Conservation (phyloP, 2,888 invertebrate species). For the Ochropacha duplaris region DNA sequence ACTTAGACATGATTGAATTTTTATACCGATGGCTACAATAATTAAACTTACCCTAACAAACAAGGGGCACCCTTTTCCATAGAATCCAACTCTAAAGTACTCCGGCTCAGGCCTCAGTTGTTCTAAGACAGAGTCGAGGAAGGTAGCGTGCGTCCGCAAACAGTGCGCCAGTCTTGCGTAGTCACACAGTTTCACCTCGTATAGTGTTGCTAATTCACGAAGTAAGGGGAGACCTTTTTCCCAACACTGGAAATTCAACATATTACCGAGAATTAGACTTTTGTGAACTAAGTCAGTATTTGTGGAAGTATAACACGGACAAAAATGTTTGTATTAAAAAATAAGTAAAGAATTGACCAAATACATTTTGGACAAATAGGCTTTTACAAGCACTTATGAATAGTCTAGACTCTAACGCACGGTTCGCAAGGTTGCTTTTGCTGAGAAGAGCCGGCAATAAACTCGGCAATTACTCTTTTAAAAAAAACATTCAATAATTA, state of each 20-base stretch:
- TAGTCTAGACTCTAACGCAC: too few relatives aligned
- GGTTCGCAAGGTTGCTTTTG: too few relatives aligned
- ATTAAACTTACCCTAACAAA: slow-evolving; percentile 91
- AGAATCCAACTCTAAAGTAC: slow-evolving; percentile 97
- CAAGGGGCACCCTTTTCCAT: slow-evolving; percentile 95
- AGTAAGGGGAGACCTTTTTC: slow-evolving; percentile 96
- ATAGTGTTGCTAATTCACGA: slow-evolving; percentile 93
- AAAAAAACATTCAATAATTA: too few relatives aligned
- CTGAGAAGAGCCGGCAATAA: too few relatives aligned
- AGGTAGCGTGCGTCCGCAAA: slow-evolving; percentile 92
- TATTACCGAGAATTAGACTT: not conserved
- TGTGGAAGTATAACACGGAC: too few relatives aligned
- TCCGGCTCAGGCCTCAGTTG: slow-evolving; percentile 95
- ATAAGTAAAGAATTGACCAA: too few relatives aligned
- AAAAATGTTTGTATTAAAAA: too few relatives aligned
- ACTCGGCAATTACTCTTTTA: too few relatives aligned
- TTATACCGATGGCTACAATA: not conserved
- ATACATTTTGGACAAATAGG: too few relatives aligned
- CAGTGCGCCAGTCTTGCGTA: slow-evolving; percentile 94
- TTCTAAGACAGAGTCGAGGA: slow-evolving; percentile 95
- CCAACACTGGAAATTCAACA: slow-evolving; percentile 87
- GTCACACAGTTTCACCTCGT: slow-evolving; percentile 93
- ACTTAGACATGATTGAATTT: too few relatives aligned
- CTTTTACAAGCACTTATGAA: too few relatives aligned
- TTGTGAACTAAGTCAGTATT: too few relatives aligned